phyloP scores from a whole-genome alignment of 2,888 invertebrate genomes.

The Ethmia dodecea region DNA sequence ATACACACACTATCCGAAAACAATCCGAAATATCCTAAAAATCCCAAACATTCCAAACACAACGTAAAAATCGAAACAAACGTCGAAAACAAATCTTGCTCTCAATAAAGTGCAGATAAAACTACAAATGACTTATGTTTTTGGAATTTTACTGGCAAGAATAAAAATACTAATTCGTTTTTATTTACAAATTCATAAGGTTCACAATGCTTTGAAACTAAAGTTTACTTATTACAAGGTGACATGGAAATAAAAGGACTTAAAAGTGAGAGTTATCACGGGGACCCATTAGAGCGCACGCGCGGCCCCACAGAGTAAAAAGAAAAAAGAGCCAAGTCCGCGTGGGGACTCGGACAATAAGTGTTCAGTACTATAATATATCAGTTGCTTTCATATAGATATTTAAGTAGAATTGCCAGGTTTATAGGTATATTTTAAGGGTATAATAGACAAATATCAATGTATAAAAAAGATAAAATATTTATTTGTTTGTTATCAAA shows the following conservation, averaged over 20 bases:
- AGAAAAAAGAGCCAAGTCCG: conserved; percentile 43
- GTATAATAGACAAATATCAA: no score
- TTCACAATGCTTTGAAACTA: conserved; percentile 22
- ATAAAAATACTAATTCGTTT: no score
- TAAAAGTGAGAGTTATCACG: conserved; percentile 76
- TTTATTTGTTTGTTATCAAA: no score
- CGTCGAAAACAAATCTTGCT: conserved; percentile 55
- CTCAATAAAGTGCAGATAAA: conserved; percentile 76
- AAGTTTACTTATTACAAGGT: conserved; percentile 36
- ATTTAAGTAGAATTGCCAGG: no score
- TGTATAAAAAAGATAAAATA: no score
- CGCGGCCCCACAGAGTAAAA: conserved; percentile 60
- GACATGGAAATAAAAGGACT: conserved; percentile 66
- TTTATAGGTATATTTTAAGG: no score
- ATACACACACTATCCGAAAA: no score
- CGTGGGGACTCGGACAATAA: no score
- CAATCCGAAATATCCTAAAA: conserved; percentile 28
- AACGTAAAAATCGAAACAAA: conserved; percentile 42
- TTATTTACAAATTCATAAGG: conserved; percentile 19
- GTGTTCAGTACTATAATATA: no score
- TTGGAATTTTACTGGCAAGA: conserved; percentile 69
- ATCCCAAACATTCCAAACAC: conserved; percentile 42
- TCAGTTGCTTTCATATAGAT: no score
- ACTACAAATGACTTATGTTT: conserved; percentile 74
- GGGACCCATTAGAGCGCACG: conserved; percentile 73